Base-by-base conservation (phyloP, 1,140 invertebrate genomes). In the Conopomorpha cramerella region DNA sequence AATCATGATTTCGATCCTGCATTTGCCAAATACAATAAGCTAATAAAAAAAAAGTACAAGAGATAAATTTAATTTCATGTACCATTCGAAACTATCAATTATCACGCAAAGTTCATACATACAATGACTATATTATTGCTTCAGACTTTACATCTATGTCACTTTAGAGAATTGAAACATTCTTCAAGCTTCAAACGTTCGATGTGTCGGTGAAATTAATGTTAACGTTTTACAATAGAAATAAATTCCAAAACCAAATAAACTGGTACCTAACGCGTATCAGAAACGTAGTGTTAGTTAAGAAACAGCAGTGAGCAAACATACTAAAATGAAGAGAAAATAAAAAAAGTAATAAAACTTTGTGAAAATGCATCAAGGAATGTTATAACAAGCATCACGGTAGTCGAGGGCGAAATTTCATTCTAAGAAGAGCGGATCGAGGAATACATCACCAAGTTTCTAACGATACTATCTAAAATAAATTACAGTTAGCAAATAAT, bases 401-500 rank as follows among this genome's bases (percentile, higher is more conserved):
- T 51, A 57, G 45, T 66, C 55, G 58, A 65, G 42, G 63, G 50
- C 54, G 36, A 40, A 47, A 31, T 8, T 31, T 41, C 34, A 13
- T 34, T 36, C 27, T 27, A 36, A 14, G 43, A 48, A 42, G 34
- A 43, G 40, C 33, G 39, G 41, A 34, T 28, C 32, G 41, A 64
- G 47, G 47, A 51, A 53, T 46, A n/a, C 37, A 38, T 52, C 54
- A 68, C 57, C 59, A 62, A 45, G 49, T 65, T 55, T 55, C 60
- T 64, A 70, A 52, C 44, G 41, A 62, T 70, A 70, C 48, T 30
- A 66, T 67, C 71, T 76, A 72, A 50, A 59, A 67, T 71, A 76
- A 68, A 71, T 71, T 64, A 74, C 51, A 53, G 63, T 72, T 72
- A 55, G 54, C 63, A 72, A 72, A 74, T 57, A 66, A 59, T 30